These are phyloP conservation scores for Octonoba sinensis DNA, from an alignment of 2,888 invertebrate genomes.

Conservation along the genomic window DNA sequence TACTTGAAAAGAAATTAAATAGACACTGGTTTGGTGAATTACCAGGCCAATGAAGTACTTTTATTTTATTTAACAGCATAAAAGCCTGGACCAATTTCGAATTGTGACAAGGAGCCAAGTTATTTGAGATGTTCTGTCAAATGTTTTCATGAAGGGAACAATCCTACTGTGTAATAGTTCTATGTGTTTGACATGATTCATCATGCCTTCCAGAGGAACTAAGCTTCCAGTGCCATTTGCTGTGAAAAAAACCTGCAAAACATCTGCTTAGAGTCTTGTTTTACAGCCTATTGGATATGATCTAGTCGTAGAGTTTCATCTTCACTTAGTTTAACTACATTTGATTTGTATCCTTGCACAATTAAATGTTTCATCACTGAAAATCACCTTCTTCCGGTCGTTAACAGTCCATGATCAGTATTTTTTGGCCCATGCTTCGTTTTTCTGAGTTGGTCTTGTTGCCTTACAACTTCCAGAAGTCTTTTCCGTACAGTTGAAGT, in stretches of 20 bases:
- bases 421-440: not conserved
- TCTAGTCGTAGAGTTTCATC: not conserved
- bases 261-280: not conserved
- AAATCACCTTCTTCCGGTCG: not conserved
- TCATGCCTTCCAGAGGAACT: slow-evolving; percentile 1
- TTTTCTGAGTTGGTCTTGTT: not conserved
- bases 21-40: not conserved
- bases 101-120: too few species aligned
- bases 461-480: not conserved
- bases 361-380: slow-evolving; percentile 9
- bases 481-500: not conserved
- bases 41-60: not conserved
- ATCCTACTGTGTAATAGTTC: not conserved
- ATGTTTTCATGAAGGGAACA: not conserved
- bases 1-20: too few species aligned
- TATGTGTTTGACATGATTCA: slow-evolving; percentile 4
- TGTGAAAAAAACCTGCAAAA: not conserved
- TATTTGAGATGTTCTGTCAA: slow-evolving; percentile 8
- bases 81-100: not conserved
- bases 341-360: slow-evolving; percentile 2
- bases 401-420: not conserved
- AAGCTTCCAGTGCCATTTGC: too few species aligned
- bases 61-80: not conserved
- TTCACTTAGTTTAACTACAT: not conserved
- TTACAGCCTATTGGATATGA: not conserved